These are phyloP conservation scores for Cryptotermes secundus DNA, from an alignment of 1,140 invertebrate genomes.

Conservation along the genomic window DNA sequence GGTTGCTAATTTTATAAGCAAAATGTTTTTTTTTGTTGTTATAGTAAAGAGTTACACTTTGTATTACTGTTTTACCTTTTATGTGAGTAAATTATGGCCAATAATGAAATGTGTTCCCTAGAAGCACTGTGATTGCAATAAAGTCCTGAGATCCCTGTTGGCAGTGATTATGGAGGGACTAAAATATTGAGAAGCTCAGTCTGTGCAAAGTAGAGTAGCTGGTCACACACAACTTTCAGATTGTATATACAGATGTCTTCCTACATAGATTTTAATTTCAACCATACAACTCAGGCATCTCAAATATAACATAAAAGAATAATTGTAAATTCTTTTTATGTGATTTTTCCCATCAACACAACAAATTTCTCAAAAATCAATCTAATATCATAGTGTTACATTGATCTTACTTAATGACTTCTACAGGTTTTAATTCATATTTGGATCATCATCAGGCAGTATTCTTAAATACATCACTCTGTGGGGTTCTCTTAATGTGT, in stretches of 20 bases:
- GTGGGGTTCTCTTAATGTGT: too few species aligned
- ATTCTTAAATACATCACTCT: too few species aligned
- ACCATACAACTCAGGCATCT: slow-evolving; percentile 10
- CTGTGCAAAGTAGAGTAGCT: background rate
- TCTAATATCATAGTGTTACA: too few species aligned
- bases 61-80: background rate
- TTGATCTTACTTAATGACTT: too few species aligned
- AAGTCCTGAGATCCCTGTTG: background rate
- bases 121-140: background rate
- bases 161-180: background rate
- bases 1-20: too few species aligned
- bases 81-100: background rate
- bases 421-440: too few species aligned
- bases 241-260: background rate
- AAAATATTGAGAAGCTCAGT: background rate
- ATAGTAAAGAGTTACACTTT: too few species aligned
- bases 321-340: too few species aligned
- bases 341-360: too few species aligned
- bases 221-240: background rate
- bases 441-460: too few species aligned
- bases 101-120: background rate
- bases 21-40: too few species aligned
- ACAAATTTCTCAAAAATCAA: too few species aligned
- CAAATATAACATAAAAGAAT: background rate
- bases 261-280: background rate